Evolutionary conservation across 1,140 invertebrate genomes (phyloP).

Genomic region (Meloidogyne hapla): DNA sequence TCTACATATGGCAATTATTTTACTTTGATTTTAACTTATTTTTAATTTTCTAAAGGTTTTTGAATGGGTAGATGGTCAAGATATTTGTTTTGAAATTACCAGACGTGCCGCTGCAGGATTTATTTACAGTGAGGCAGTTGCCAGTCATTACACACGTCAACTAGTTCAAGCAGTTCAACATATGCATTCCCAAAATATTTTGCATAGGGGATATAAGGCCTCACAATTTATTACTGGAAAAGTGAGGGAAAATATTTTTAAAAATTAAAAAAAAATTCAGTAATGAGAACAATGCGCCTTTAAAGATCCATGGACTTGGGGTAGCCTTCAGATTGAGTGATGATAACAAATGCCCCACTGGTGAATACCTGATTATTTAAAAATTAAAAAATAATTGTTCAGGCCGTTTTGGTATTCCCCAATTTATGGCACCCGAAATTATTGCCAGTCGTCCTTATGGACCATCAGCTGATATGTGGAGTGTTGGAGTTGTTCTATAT

Average conservation of each 20-base stretch:
- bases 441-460: constrained; percentile 85
- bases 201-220: constrained; percentile 62
- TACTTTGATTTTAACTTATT: constrained; percentile 14
- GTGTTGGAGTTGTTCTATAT: constrained; percentile 80
- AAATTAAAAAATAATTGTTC: not conserved
- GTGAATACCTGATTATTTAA: constrained; percentile 23
- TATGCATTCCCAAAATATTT: constrained; percentile 54
- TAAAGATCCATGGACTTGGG: constrained; percentile 95
- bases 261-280: constrained; percentile 72
- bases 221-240: constrained; percentile 82
- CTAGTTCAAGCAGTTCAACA: constrained; percentile 60
- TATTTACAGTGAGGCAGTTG: constrained; percentile 96
- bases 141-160: constrained; percentile 66
- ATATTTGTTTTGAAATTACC: constrained; percentile 97
- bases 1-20: constrained; percentile 78
- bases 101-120: constrained; percentile 89
- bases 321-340: constrained; percentile 80
- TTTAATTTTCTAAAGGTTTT: constrained; percentile 74
- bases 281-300: constrained; percentile 89
- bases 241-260: constrained; percentile 92
- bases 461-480: constrained; percentile 84
- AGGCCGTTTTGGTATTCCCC: constrained; percentile 79
- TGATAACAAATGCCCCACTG: constrained; percentile 29
- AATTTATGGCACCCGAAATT: constrained; percentile 96
- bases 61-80: constrained; percentile 73